A percentile compares a stretch with the other conserved stretches of the same genome.
Conservation (phyloP, 2,113 vertebrate genomes). For the Coreoperca whiteheadi region DNA sequence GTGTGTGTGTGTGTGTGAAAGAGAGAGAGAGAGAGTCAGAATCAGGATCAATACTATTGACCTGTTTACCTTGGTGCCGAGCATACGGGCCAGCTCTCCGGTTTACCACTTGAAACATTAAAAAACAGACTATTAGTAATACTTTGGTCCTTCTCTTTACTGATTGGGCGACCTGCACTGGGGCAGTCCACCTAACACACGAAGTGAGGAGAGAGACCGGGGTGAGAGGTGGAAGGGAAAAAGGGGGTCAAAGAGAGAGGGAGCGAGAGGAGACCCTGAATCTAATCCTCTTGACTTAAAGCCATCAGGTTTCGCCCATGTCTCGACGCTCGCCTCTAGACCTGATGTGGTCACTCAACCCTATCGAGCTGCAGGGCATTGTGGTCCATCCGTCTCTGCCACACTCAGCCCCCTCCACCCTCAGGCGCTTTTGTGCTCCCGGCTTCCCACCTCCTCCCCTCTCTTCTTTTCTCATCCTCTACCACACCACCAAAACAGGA, state of each 20-base stretch:
- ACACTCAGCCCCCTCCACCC: conserved; percentile 63
- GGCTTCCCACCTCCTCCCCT: conserved; percentile 21
- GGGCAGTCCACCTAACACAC: conserved; percentile 59
- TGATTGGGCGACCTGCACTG: conserved; percentile 69
- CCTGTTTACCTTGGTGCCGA: conserved; percentile 87
- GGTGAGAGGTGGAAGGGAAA: conserved; percentile 8
- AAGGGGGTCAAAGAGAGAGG: conserved; percentile 41
- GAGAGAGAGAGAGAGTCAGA: conserved; percentile 71
- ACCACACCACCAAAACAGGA: conserved; percentile 66
- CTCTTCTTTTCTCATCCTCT: conserved; percentile 65
- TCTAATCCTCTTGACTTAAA: conserved; percentile 81
- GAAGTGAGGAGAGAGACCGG: conserved; percentile 4
- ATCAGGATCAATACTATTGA: conserved; percentile 88
- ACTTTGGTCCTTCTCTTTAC: conserved; percentile 82
- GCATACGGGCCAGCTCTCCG: conserved; percentile 72
- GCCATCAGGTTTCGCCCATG: conserved; percentile 73
- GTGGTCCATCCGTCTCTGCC: conserved; percentile 71
- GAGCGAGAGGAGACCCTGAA: conserved; percentile 65
- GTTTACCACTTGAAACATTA: conserved; percentile 88
- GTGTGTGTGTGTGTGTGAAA: conserved; percentile 6
- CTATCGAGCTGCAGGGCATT: conserved; percentile 84
- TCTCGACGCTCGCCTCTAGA: conserved; percentile 72
- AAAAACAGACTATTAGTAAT: conserved; percentile 88
- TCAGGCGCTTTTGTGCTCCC: conserved; percentile 76
- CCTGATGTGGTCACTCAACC: conserved; percentile 85